Evolutionary conservation across 2,797 vertebrate genomes (phyloP).

Genomic region (Microctenopoma lineatum): DNA sequence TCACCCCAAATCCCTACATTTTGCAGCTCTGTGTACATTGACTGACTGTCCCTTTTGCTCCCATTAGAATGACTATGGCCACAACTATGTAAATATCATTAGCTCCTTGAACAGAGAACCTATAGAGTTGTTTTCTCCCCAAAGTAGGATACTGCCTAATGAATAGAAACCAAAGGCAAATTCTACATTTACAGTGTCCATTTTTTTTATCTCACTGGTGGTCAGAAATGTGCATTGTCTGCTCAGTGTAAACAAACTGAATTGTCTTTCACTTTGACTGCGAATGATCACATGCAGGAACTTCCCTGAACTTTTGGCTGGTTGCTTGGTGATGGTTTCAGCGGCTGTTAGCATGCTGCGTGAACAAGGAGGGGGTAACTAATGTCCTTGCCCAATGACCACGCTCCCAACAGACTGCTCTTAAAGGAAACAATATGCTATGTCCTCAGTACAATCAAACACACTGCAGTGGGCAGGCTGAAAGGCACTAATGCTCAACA

Average conservation of each 20-base stretch:
- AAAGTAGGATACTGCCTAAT: slow-evolving; percentile 23
- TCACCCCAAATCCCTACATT: no score
- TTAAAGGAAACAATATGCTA: slow-evolving; percentile 74
- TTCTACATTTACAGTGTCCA: slow-evolving; percentile 2
- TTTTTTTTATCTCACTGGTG: slow-evolving; percentile 9
- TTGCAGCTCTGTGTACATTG: no score
- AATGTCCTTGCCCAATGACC: slow-evolving; percentile 76
- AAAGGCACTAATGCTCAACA: slow-evolving; percentile 67
- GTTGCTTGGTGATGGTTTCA: slow-evolving; percentile 81
- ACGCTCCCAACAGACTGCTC: slow-evolving; percentile 75
- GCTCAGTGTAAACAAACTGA: slow-evolving; percentile 44
- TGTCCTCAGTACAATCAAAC: slow-evolving; percentile 70
- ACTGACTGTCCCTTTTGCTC: no score
- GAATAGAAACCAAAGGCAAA: slow-evolving; percentile 29
- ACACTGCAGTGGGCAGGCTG: slow-evolving; percentile 47
- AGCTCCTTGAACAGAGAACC: neutral
- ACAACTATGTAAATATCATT: neutral
- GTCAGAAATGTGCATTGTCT: slow-evolving; percentile 17
- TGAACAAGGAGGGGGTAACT: slow-evolving; percentile 71
- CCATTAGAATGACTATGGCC: no score
- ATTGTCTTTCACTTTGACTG: slow-evolving; percentile 47
- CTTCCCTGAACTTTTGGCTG: slow-evolving; percentile 61
- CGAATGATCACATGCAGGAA: slow-evolving; percentile 72
- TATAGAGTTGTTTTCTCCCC: neutral
- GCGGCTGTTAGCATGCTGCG: slow-evolving; percentile 68